A percentile compares a stretch with the other conserved stretches of the same genome.
Evolutionary conservation across 2,888 invertebrate genomes (phyloP).

Genomic region (Stramonita haemastoma): DNA sequence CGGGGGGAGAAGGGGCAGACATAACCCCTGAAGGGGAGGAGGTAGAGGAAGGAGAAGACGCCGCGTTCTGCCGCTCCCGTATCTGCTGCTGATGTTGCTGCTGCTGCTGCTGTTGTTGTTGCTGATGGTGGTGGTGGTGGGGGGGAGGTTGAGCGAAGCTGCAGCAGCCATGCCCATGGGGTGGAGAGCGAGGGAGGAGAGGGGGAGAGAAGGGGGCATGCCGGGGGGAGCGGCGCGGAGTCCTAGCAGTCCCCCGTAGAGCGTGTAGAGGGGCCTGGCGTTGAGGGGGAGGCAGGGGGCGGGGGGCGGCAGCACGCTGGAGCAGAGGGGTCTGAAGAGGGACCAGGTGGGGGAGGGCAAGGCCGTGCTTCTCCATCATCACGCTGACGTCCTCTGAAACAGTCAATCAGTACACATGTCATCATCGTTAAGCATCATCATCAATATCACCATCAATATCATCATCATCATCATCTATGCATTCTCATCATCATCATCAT

Average conservation of each 20-base stretch:
- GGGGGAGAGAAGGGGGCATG: conserved; percentile 22
- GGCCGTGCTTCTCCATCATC: conserved; percentile 60
- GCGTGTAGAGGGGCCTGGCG: conserved; percentile 61
- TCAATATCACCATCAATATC: neutral
- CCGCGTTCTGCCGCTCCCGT: conserved; percentile 27
- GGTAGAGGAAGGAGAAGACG: conserved; percentile 44
- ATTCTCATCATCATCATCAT: neutral
- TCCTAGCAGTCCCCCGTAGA: conserved; percentile 66
- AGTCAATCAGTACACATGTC: conserved; percentile 23
- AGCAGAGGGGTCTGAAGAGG: conserved; percentile 65
- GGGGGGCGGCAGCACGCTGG: conserved; percentile 53
- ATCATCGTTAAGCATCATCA: neutral
- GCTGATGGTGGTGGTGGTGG: conserved; percentile 28
- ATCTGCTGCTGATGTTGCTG: conserved; percentile 26
- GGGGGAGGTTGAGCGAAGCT: conserved; percentile 6
- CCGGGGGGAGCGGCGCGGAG: conserved; percentile 44
- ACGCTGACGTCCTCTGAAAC: conserved; percentile 63
- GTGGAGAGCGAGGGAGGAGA: conserved; percentile 39
- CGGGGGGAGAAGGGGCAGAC: conserved; percentile 33
- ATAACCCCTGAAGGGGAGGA: conserved; percentile 56
- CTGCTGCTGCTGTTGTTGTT: neutral
- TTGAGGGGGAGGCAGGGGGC: conserved; percentile 54
- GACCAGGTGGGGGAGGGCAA: conserved; percentile 62
- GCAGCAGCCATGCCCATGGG: conserved; percentile 33
- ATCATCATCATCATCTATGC: neutral